Base-by-base conservation (phyloP, 2,888 invertebrate genomes). In the Diarsia mendica region DNA sequence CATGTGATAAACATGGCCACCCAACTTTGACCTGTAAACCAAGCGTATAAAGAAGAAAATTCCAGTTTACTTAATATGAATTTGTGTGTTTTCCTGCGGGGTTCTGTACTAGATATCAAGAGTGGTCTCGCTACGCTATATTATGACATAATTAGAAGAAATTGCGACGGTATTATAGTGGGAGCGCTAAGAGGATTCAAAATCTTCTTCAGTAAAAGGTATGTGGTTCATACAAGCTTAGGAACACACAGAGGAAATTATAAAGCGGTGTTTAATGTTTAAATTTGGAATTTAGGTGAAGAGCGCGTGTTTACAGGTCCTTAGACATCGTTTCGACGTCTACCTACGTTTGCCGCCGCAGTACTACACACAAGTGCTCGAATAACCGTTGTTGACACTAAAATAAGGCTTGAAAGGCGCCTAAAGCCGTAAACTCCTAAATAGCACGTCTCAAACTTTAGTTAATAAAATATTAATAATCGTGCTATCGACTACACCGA, bases 71-170 rank as follows among this genome's bases (percentile, higher is more conserved):
- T 33, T 72, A 67, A 69, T 55, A 71, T 75, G 46, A 80, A 75
- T 83, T 85, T 79, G 76, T 80, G 70, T 86, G 79, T 87, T 79
- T 87, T 70, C 67, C 67, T 81, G 66, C 75, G 53, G 70, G 74
- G 46, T 39, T 48, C 79, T 81, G 79, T 83, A 79, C 67, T 84
- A 81, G 79, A 80, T 88, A 81, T 76, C 79, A 75, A 66, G 77
- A 87, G 87, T 85, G 85, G 83, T 80, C 81, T 74, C 76, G 66
- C 83, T 77, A 77, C 73, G 80, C 70, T 77, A 83, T 77, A 83
- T 87, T 81, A 83, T 81, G 81, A 85, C 77, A 81, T 88, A 87
- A 87, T 87, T 87, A 87, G 89, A 88, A 88, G 83, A 87, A 85
- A 85, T 79, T 78, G 87, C 73, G 77, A 76, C 55, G 65, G 67